phyloP scores from a whole-genome alignment of 2,113 vertebrate genomes.

The Dendropsophus ebraccatus region DNA sequence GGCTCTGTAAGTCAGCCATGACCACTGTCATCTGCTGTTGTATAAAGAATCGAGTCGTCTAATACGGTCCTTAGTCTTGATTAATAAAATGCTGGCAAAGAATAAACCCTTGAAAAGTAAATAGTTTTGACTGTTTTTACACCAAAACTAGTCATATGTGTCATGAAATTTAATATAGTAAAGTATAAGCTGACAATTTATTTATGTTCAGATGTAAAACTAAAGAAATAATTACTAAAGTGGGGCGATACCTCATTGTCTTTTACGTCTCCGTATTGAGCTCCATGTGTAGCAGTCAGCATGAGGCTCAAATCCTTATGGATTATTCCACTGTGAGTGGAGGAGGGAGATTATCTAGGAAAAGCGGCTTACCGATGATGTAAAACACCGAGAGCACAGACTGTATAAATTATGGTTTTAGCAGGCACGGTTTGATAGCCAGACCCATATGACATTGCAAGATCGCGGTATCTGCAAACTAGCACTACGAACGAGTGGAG shows the following conservation, averaged over 20 bases:
- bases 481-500: constrained; percentile 14
- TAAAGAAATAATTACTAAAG: constrained; percentile 4
- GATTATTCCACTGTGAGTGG: constrained; percentile 68
- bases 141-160: no score
- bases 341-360: constrained; percentile 69
- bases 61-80: no score
- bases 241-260: constrained; percentile 9
- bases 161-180: no score
- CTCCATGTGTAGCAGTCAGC: constrained; percentile 48
- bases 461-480: not conserved
- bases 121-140: no score
- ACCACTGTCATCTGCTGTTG: no score
- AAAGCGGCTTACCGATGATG: constrained; percentile 66
- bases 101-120: no score
- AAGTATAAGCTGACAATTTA: no score
- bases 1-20: no score
- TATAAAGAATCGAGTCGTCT: no score
- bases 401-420: constrained; percentile 60
- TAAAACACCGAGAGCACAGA: constrained; percentile 56
- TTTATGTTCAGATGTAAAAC: no score
- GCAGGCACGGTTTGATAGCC: constrained; percentile 56
- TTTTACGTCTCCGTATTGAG: not conserved
- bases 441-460: constrained; percentile 33
- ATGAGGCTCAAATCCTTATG: constrained; percentile 61
- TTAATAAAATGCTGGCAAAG: no score